Base-by-base conservation (phyloP, 2,888 invertebrate species). In the Agrilus mali region DNA sequence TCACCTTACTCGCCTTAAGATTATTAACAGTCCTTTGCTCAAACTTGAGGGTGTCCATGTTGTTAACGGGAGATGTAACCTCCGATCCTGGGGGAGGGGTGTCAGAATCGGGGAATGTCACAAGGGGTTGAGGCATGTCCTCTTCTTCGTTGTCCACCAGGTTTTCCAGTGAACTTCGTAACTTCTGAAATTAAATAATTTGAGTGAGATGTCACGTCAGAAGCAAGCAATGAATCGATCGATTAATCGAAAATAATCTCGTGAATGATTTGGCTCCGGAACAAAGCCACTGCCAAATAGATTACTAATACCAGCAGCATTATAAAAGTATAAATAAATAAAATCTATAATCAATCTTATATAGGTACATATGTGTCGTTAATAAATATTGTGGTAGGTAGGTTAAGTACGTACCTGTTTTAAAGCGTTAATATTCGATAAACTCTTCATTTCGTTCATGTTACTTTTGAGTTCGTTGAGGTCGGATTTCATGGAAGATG, bases 381-480 rank as follows among this genome's bases (percentile, higher is more conserved):
- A 6, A 22, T 22, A 22, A 22, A 20, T 7, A 6, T 20, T 20
- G 5, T n/a, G 7, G 17, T 17, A 17, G 4, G 17, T 17, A 17
- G 51, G 40, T 10, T n/a, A 27, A 10, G 10, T 27, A 10, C 10
- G 10, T 27, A 27, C 27, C 27, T 27, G 27, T 39, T 48, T 46
- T 34, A 46, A 34, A 2, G 47, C 47, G 41, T 47, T 54, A 46
- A 53, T 55, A 3, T 55, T 55, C 34, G 59, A 50, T 16, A 84
- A 70, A 58, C 80, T 86, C 69, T 86, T 87, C 80, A 89, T 87
- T 71, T 88, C 87, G 48, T 85, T 82, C 66, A 89, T 84, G 60
- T 86, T 85, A 63, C 82, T 84, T 66, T 88, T 82, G 50, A 89
- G 74, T 61, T 85, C 83, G 47, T 77, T 74, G 39, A 85, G 72